Percentiles rank a stretch among this genome's conserved stretches.
phyloP scores from a whole-genome alignment of 2,888 invertebrate genomes.

The Gandaritis pyraliata region DNA sequence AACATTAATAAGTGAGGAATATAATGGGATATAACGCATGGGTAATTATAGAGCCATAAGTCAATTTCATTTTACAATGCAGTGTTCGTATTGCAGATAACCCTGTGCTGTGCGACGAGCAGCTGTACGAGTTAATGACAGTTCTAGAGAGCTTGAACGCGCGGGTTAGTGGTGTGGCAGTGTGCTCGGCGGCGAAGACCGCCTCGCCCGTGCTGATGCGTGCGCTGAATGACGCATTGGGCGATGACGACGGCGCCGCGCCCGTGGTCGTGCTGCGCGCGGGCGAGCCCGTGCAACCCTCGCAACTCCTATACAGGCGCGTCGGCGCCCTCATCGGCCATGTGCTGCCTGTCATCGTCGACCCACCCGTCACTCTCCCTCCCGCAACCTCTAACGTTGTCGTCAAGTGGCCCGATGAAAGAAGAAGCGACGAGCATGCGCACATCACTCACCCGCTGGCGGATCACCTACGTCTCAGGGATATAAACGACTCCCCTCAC shows the following conservation, averaged over 20 bases:
- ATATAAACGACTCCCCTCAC: slow-evolving; percentile 43
- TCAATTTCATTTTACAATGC: background rate
- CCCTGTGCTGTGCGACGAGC: slow-evolving; percentile 91
- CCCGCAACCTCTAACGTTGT: slow-evolving; percentile 66
- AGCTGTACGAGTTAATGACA: slow-evolving; percentile 87
- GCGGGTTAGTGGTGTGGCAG: slow-evolving; percentile 87
- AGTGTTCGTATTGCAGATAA: slow-evolving; percentile 86
- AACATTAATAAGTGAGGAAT: no score
- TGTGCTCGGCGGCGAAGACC: slow-evolving; percentile 73
- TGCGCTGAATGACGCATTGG: slow-evolving; percentile 69
- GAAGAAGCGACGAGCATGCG: slow-evolving; percentile 48
- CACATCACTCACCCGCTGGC: slow-evolving; percentile 69
- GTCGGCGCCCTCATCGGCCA: slow-evolving; percentile 73
- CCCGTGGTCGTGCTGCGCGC: slow-evolving; percentile 61
- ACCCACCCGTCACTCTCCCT: slow-evolving; percentile 74
- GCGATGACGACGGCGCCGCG: slow-evolving; percentile 41
- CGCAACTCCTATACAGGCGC: slow-evolving; percentile 64
- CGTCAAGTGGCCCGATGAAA: slow-evolving; percentile 75
- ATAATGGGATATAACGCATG: no score
- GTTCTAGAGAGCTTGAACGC: slow-evolving; percentile 89
- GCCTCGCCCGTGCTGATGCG: slow-evolving; percentile 65
- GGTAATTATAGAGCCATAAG: background rate
- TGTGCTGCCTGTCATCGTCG: slow-evolving; percentile 70
- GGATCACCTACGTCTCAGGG: slow-evolving; percentile 68
- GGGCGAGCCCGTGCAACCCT: slow-evolving; percentile 45